Evolutionary conservation across 2,888 invertebrate genomes (phyloP), one percentile per base, ranked within the genome.

Genomic region (Ellobium chinense): DNA sequence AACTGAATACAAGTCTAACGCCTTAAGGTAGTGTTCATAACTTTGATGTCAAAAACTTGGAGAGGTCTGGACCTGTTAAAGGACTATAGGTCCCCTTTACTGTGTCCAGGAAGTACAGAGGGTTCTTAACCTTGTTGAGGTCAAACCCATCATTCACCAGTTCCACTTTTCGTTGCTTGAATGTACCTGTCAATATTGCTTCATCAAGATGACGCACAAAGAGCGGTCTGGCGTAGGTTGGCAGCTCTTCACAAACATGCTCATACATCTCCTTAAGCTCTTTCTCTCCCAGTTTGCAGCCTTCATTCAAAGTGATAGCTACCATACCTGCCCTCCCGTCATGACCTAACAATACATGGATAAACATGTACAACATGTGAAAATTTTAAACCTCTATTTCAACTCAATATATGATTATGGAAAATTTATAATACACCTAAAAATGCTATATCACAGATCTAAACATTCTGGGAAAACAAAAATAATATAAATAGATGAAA

Each of bases 321-420:
- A 86, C 89, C 90, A 90, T 90, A 12, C 90, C 90, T 24, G 89
- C 88, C 60, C 84, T 80, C 2, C 87, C 87, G 66, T 88, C 87
- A 69, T 79, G 78, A 46, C 85, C 87, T 87, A 37, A n/a, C n/a
- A n/a, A n/a, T n/a, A n/a, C n/a, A n/a, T n/a, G n/a, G n/a, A n/a
- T n/a, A n/a, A n/a, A n/a, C n/a, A n/a, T n/a, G n/a, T n/a, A n/a
- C n/a, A n/a, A n/a, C n/a, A n/a, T n/a, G n/a, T n/a, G n/a, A n/a
- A n/a, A n/a, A n/a, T n/a, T n/a, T n/a, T n/a, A n/a, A n/a, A n/a
- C n/a, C n/a, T n/a, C n/a, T n/a, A n/a, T n/a, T n/a, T n/a, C n/a
- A n/a, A n/a, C n/a, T n/a, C n/a, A n/a, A n/a, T n/a, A n/a, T n/a
- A n/a, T n/a, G n/a, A n/a, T n/a, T n/a, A n/a, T n/a, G n/a, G n/a